Evolutionary conservation across 1,140 invertebrate genomes (phyloP).

Genomic region (Charaxes varanes): DNA sequence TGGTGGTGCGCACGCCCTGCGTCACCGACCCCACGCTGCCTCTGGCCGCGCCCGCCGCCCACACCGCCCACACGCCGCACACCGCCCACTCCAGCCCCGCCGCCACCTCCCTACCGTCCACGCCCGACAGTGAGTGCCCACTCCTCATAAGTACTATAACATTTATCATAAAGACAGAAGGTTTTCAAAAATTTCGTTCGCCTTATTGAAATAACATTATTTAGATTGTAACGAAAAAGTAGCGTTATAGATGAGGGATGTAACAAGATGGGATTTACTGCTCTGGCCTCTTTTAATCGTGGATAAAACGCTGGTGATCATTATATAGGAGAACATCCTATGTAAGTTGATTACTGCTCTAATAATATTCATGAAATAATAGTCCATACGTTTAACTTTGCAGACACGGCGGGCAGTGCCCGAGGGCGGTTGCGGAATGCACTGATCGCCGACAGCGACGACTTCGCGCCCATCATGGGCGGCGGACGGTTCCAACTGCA

Average conservation of each 20-base stretch:
- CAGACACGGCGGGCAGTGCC: constrained; percentile 40
- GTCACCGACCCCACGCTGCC: constrained; percentile 62
- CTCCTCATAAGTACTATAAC: neutral
- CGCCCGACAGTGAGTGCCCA: constrained; percentile 46
- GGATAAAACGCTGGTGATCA: too few relatives aligned
- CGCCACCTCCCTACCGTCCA: constrained; percentile 31
- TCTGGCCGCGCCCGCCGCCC: constrained; percentile 29
- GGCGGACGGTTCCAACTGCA: constrained; percentile 79
- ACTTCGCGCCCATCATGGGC: constrained; percentile 78
- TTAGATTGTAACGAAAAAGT: too few relatives aligned
- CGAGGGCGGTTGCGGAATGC: constrained; percentile 76
- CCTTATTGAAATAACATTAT: too few relatives aligned
- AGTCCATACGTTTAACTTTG: too few relatives aligned
- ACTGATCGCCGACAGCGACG: constrained; percentile 78
- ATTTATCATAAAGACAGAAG: too few relatives aligned
- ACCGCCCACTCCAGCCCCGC: constrained; percentile 23
- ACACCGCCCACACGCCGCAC: constrained; percentile 19
- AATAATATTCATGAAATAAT: too few relatives aligned
- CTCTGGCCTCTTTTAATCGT: too few relatives aligned
- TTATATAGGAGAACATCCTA: too few relatives aligned
- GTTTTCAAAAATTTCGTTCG: too few relatives aligned
- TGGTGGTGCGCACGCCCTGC: constrained; percentile 61
- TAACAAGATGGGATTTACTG: too few relatives aligned
- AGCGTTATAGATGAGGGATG: too few relatives aligned
- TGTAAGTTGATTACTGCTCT: neutral